Conservation (phyloP, 2,113 vertebrate species). For the Poeciliopsis occidentalis region DNA sequence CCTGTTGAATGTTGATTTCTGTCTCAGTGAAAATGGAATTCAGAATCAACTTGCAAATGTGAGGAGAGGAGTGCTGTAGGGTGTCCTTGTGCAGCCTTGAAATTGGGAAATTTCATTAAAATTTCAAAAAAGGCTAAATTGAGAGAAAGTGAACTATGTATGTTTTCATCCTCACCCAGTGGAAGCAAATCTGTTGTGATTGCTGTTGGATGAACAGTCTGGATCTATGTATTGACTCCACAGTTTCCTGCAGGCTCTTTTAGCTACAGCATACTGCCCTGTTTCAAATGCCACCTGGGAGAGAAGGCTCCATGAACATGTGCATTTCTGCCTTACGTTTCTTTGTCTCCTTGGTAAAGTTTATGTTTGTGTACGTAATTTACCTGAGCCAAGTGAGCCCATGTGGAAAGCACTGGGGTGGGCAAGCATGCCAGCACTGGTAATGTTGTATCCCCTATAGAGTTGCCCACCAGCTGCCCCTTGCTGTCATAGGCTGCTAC, state of each 20-base stretch:
- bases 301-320: background rate
- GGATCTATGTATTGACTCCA: slow-evolving; percentile 88
- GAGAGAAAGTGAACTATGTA: background rate
- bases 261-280: slow-evolving; percentile 81
- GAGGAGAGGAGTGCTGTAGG: slow-evolving; percentile 82
- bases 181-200: slow-evolving; percentile 40
- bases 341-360: background rate
- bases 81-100: slow-evolving; percentile 80
- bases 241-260: slow-evolving; percentile 84
- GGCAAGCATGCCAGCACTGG: slow-evolving; percentile 87
- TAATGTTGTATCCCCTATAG: slow-evolving; percentile 84
- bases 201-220: background rate
- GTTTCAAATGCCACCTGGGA: slow-evolving; percentile 87
- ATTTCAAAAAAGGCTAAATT: background rate
- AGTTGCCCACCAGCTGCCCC: slow-evolving; percentile 85
- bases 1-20: slow-evolving; percentile 86
- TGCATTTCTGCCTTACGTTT: background rate
- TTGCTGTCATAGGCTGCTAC: slow-evolving; percentile 87
- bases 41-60: slow-evolving; percentile 85
- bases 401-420: slow-evolving; percentile 82
- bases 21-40: slow-evolving; percentile 86
- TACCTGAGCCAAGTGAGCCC: slow-evolving; percentile 91
- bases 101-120: slow-evolving; percentile 7
- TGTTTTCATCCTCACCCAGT: slow-evolving; percentile 61
- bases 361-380: background rate